Percentiles rank a stretch among this genome's conserved stretches.
These are phyloP conservation scores for Macaria liturata DNA, from an alignment of 2,888 invertebrate species.

Conservation along the genomic window DNA sequence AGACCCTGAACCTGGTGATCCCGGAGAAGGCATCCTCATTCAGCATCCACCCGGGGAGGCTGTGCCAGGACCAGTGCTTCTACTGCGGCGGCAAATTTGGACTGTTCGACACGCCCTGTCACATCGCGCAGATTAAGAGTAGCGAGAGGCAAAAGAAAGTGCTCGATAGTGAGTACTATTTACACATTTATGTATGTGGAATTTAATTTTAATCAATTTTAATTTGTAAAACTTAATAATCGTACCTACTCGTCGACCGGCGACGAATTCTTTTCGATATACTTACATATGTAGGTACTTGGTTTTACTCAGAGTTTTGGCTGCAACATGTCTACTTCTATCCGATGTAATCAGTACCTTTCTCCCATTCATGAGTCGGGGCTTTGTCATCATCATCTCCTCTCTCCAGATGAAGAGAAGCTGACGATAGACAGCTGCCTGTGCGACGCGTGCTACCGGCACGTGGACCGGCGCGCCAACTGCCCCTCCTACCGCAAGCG, in stretches of 20 bases:
- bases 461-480: constrained; percentile 92
- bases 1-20: constrained; percentile 88
- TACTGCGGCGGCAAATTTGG: constrained; percentile 95
- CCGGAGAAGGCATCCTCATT: constrained; percentile 95
- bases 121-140: constrained; percentile 93
- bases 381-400: neutral
- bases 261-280: no score
- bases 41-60: constrained; percentile 91
- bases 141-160: constrained; percentile 92
- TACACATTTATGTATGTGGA: no score
- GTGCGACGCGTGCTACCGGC: constrained; percentile 94
- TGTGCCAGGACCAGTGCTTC: constrained; percentile 93
- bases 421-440: constrained; percentile 92
- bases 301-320: no score
- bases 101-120: constrained; percentile 92
- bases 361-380: neutral
- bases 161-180: constrained; percentile 86
- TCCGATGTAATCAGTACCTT: no score
- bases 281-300: no score
- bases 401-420: constrained; percentile 87
- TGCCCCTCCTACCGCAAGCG: constrained; percentile 87
- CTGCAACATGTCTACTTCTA: no score
- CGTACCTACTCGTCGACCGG: no score
- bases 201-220: no score
- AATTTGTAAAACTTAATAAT: no score